phyloP scores from a whole-genome alignment of 2,888 invertebrate genomes.

The Ophion ellenae region DNA sequence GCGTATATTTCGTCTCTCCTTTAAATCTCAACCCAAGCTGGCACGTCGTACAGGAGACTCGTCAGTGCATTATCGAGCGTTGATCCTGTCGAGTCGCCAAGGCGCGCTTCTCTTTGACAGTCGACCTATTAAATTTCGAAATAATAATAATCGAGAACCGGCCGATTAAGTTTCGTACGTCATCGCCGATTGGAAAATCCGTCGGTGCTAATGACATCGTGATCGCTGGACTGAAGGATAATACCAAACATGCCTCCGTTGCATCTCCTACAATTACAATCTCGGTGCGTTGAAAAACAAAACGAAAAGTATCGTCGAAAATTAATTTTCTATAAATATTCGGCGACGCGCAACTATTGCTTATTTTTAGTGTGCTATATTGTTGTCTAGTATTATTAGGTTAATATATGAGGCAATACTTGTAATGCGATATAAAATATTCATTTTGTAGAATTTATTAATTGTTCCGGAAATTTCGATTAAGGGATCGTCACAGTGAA shows the following conservation, averaged over 20 bases:
- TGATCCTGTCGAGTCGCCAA: slow-evolving; percentile 1
- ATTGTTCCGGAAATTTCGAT: too few relatives aligned
- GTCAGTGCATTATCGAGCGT: slow-evolving; percentile 33
- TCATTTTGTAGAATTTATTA: too few relatives aligned
- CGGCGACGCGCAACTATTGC: too few relatives aligned
- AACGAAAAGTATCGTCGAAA: background rate
- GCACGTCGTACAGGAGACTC: background rate
- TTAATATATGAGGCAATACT: too few relatives aligned
- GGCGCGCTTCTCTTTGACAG: background rate
- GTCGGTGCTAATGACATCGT: slow-evolving; percentile 11
- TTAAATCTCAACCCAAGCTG: background rate
- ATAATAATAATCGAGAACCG: background rate
- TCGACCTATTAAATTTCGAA: background rate
- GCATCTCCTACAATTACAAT: background rate
- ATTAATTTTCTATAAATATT: too few relatives aligned
- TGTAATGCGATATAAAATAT: too few relatives aligned
- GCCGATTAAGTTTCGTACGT: background rate
- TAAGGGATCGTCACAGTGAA: too few relatives aligned
- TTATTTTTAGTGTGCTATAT: too few relatives aligned
- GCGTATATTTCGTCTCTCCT: slow-evolving; percentile 8
- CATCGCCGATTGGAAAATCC: background rate
- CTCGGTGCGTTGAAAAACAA: slow-evolving; percentile 14
- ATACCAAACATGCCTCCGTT: background rate
- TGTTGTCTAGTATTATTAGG: too few relatives aligned
- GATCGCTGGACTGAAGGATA: background rate